These are phyloP conservation scores for Trissonchulus sp. DNA, from an alignment of 2,888 invertebrate species.

Conservation along the genomic window DNA sequence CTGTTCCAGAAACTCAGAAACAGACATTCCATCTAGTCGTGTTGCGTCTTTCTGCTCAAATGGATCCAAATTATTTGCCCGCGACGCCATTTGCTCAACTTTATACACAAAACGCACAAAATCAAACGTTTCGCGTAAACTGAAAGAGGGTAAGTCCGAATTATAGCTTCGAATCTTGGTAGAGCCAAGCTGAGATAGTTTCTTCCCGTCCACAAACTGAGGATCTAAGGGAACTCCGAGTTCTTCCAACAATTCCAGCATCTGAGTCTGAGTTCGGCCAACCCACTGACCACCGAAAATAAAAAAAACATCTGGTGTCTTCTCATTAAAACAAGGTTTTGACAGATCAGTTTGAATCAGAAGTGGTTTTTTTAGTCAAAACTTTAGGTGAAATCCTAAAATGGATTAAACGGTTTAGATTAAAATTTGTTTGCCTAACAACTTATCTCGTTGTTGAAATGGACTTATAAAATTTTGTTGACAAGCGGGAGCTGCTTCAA, in stretches of 20 bases:
- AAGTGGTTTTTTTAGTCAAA: too few species aligned
- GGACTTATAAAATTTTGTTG: too few species aligned
- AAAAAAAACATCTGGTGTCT: constrained; percentile 39
- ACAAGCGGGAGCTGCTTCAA: too few species aligned
- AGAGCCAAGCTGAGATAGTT: constrained; percentile 43
- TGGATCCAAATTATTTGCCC: neutral
- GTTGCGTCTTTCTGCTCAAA: neutral
- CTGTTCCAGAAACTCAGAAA: neutral
- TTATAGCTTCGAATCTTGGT: neutral
- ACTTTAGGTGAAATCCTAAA: too few species aligned
- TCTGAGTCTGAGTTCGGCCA: constrained; percentile 53
- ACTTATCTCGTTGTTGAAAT: too few species aligned
- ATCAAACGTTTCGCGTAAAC: neutral
- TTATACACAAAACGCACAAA: neutral
- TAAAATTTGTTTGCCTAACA: too few species aligned
- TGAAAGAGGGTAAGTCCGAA: neutral
- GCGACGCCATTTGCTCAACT: neutral
- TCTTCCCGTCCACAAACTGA: constrained; percentile 43
- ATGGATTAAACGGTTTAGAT: too few species aligned
- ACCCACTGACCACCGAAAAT: constrained; percentile 55
- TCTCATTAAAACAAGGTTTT: neutral
- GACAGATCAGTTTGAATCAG: too few species aligned
- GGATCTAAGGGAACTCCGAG: constrained; percentile 50
- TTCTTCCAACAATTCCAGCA: constrained; percentile 52
- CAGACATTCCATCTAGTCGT: neutral